Evolutionary conservation across 1,140 invertebrate genomes (phyloP), one percentile per base, ranked within the genome.

Genomic region (Drosophila oshimai): DNA sequence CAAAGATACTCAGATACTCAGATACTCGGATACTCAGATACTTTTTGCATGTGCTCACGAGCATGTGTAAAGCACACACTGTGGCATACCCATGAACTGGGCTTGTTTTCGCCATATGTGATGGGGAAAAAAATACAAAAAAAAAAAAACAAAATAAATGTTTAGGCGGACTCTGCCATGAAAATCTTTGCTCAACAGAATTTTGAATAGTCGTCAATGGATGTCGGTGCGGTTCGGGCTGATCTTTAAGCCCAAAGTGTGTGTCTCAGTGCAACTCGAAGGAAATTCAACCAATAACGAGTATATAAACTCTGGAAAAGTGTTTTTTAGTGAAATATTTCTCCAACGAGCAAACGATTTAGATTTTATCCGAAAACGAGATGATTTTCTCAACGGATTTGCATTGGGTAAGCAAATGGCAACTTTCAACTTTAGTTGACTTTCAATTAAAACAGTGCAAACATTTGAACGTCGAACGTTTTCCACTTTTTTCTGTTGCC

Each of bases 101-200:
- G 80, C 80, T 84, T 84, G 80, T 84, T 84, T 86, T 86, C 65
- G 80, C 80, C 80, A 84, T 84, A 84, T 84, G 80, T 75, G 80
- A 67, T 67, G 62, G 24, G 26, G 26, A 22, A 33, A 50, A 46
- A 34, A 47, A 34, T n/a, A n/a, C n/a, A 54, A 17, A 5, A 41
- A 41, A 6, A 28, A 57, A 13, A 22, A 53, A 17, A 58, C 20
- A 36, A 53, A 69, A 69, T 81, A 83, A 86, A 79, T 84, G 80
- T 79, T 84, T 86, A 72, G 80, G 80, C 80, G 80, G 75, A 73
- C 72, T 54, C 49, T 55, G 57, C 53, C 73, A 78, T 79, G 79
- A 74, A 75, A 86, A 83, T 65, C 61, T 74, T 74, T 68, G 64
- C 41, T 73, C 60, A 62, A 80, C 60, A 55, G 71, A 73, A 74